phyloP scores from a whole-genome alignment of 2,888 invertebrate species.

The Stenolophus ochropezus region DNA sequence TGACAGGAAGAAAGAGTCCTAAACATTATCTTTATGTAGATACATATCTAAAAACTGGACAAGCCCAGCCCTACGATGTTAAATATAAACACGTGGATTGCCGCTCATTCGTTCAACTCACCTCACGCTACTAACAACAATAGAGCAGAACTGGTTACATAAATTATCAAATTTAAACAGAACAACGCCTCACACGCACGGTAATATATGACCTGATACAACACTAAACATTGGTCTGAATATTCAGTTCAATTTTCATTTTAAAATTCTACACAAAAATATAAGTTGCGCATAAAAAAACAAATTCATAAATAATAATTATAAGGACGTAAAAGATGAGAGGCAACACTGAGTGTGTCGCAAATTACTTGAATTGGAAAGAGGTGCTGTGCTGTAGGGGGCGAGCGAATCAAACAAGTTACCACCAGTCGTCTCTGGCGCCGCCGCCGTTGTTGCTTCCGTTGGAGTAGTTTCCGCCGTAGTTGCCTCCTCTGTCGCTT shows the following conservation, averaged over 20 bases:
- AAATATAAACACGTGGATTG: slow-evolving; percentile 43
- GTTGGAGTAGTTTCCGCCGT: slow-evolving; percentile 70
- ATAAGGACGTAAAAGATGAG: slow-evolving; percentile 6
- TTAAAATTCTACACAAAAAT: slow-evolving; percentile 52
- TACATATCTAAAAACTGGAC: slow-evolving; percentile 42
- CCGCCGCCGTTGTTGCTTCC: slow-evolving; percentile 65
- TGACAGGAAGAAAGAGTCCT: slow-evolving; percentile 47
- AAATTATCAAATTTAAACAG: slow-evolving; percentile 2
- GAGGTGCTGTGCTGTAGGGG: slow-evolving; percentile 53
- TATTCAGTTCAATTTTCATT: slow-evolving; percentile 55
- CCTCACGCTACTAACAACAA: slow-evolving; percentile 39
- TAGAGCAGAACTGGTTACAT: slow-evolving; percentile 37
- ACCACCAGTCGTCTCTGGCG: slow-evolving; percentile 71
- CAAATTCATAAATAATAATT: slow-evolving; percentile 47
- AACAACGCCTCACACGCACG: slow-evolving; percentile 53
- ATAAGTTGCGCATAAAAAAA: slow-evolving; percentile 45
- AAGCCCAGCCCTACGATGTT: slow-evolving; percentile 50
- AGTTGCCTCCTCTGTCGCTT: slow-evolving; percentile 70
- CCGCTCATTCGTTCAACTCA: slow-evolving; percentile 29
- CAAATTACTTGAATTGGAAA: slow-evolving; percentile 17
- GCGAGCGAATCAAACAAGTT: slow-evolving; percentile 54
- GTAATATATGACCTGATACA: slow-evolving; percentile 17
- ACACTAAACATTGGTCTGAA: slow-evolving; percentile 50
- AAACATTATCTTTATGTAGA: slow-evolving; percentile 26
- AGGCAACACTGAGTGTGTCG: not conserved